phyloP scores from a whole-genome alignment of 2,888 invertebrate species.

The Papilio gigon region DNA sequence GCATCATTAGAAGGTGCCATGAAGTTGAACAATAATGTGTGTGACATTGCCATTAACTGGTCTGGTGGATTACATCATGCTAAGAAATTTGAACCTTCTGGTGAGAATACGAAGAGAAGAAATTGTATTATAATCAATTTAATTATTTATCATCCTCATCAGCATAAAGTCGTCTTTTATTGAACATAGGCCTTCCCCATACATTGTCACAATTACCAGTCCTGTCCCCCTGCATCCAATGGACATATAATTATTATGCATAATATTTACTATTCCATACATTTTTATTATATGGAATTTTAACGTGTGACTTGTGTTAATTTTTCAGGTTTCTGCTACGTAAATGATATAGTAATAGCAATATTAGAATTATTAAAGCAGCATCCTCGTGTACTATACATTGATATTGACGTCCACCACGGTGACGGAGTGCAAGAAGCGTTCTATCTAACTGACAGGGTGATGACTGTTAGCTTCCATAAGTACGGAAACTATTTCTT shows the following conservation, averaged over 20 bases:
- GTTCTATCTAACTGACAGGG: constrained; percentile 97
- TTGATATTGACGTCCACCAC: constrained; percentile 99
- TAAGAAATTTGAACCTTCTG: constrained; percentile 99
- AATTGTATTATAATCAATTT: too few species aligned
- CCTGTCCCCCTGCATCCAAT: too few species aligned
- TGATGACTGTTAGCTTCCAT: constrained; percentile 99
- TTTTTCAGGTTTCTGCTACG: constrained; percentile 95
- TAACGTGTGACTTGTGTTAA: constrained; percentile 22
- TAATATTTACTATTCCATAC: too few species aligned
- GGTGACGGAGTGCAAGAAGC: constrained; percentile 99
- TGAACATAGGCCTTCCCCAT: too few species aligned
- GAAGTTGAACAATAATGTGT: constrained; percentile 96
- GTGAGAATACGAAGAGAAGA: constrained; percentile 53
- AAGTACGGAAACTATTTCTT: constrained; percentile 99
- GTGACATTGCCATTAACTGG: constrained; percentile 99
- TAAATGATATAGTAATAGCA: constrained; percentile 99
- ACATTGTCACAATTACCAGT: too few species aligned
- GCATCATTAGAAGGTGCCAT: constrained; percentile 98
- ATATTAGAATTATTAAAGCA: constrained; percentile 97
- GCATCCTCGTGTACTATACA: constrained; percentile 96
- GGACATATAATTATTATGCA: neutral
- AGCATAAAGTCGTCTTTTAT: too few species aligned
- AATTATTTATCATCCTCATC: too few species aligned
- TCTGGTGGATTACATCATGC: constrained; percentile 99
- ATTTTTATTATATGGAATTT: constrained; percentile 1